Base-by-base conservation (phyloP, 2,113 vertebrate species). In the Cinclus mexicanus region DNA sequence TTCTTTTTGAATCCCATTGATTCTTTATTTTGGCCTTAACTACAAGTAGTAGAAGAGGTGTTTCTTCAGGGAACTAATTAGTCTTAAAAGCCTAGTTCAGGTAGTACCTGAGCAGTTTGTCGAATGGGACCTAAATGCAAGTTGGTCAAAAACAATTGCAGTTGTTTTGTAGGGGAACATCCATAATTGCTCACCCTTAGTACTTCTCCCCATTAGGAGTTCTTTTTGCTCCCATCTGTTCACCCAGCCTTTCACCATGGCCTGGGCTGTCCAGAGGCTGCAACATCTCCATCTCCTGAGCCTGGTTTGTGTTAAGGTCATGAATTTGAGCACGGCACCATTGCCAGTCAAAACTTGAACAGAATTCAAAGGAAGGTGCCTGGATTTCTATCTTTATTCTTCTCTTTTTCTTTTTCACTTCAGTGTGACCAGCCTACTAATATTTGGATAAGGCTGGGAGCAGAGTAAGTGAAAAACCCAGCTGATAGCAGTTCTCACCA, bases 31-130 rank as follows among this genome's bases (percentile, higher is more conserved):
- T 89, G 72, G n/a, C 72, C 50, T 89, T 78, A 87, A 91, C 91
- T 94, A 53, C 42, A 25, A 75, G 31, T 22, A 63, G 59, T 33
- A 89, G 83, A 74, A 89, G 68, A 79, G 72, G 52, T 55, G 76
- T 89, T 95, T 93, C 88, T 95, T 93, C 60, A 44, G 93, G 86
- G 87, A 94, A n/a, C 76, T 91, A 84, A 90, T 89, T 88, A 94
- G 57, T 81, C 29, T 75, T 15, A 86, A 70, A 86, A 59, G 68
- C 65, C 60, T 71, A 29, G 47, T 87, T 94, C 80, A 41, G 50
- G 3, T 10, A 47, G 46, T 14, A 35, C 49, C 50, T 68, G 41
- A 82, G 56, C 57, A 55, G 41, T 75, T 71, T 60, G 37, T 76
- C 59, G 2, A 76, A 83, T 5, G 47, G 44, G 55, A 56, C 55